Evolutionary conservation across 2,113 vertebrate species (phyloP), one percentile per base, ranked within the genome.

Genomic region (Corythoichthys haematopterus): DNA sequence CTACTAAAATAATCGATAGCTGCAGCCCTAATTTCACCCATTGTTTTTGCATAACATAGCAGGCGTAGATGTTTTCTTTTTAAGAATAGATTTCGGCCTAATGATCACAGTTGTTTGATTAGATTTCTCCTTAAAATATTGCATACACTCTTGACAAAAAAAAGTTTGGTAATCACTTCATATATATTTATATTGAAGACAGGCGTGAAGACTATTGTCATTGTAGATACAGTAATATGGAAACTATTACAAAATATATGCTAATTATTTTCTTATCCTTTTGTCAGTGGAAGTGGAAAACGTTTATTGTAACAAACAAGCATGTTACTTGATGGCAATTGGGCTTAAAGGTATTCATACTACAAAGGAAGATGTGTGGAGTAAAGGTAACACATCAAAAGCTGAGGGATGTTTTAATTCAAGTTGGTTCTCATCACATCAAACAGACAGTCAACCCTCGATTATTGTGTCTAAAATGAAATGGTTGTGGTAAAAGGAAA

Each of bases 371-470:
- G 57, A 43, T 28, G 62, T 70, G 14, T 35, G 64, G 65, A 64
- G 70, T 84, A 72, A 74, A 79, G 78, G 76, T 80, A 81, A 72
- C 81, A 86, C 84, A 82, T 90, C 87, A 90, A 88, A 43, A 90
- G 87, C 72, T 36, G 0, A 46, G 60, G 76, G 76, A 77, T 87
- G 78, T 87, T 86, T 75, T 81, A 80, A 67, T 84, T 80, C 2
- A 35, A 61, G n/a, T 20, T 40, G 36, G 3, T 33, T 55, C 20
- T 12, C 77, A 85, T 80, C 77, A 89, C 86, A 89, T 89, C 87
- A 89, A 90, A 90, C 78, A 58, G 66, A 45, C 60, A 52, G 38
- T 58, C 35, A 45, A 56, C 67, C 63, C 47, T 79, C 59, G 40
- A 64, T 68, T 66, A 87, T 86, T 87, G 80, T 84, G 74, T 82